phyloP scores from a whole-genome alignment of 2,888 invertebrate genomes.

The Drosophila atroscutellata region DNA sequence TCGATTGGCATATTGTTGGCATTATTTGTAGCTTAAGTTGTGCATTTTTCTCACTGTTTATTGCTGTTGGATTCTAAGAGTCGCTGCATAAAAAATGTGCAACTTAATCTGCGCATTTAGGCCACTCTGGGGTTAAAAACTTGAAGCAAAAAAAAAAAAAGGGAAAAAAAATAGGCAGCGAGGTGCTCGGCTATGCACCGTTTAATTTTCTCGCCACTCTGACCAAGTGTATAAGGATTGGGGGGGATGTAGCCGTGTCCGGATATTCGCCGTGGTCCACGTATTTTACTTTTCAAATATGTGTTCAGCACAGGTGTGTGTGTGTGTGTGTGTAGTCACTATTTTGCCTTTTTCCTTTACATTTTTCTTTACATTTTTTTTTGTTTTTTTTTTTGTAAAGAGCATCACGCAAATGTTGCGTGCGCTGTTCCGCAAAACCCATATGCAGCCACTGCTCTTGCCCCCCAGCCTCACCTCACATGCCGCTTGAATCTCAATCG shows the following conservation, averaged over 20 bases:
- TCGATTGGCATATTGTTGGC: neutral
- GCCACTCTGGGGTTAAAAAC: conserved; percentile 58
- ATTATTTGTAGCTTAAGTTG: neutral
- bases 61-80: conserved; percentile 60
- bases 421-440: conserved; percentile 42
- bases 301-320: conserved; percentile 68
- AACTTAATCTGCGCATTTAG: conserved; percentile 78
- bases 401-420: conserved; percentile 78
- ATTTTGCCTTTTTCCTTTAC: conserved; percentile 17
- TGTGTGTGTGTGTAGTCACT: conserved; percentile 24
- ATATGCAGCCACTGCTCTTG: conserved; percentile 8
- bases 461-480: neutral
- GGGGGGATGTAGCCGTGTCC: conserved; percentile 43
- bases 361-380: conserved; percentile 3
- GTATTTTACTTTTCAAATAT: conserved; percentile 79
- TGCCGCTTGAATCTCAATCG: conserved; percentile 24
- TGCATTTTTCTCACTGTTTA: conserved; percentile 47
- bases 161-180: conserved; percentile 17
- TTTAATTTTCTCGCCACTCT: conserved; percentile 74
- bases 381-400: conserved; percentile 14
- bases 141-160: conserved; percentile 13
- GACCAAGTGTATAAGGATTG: conserved; percentile 30
- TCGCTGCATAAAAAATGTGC: conserved; percentile 52
- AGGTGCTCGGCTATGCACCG: conserved; percentile 65
- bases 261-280: conserved; percentile 66